Conservation (phyloP, 2,888 invertebrate species). For the Thymelicus sylvestris region DNA sequence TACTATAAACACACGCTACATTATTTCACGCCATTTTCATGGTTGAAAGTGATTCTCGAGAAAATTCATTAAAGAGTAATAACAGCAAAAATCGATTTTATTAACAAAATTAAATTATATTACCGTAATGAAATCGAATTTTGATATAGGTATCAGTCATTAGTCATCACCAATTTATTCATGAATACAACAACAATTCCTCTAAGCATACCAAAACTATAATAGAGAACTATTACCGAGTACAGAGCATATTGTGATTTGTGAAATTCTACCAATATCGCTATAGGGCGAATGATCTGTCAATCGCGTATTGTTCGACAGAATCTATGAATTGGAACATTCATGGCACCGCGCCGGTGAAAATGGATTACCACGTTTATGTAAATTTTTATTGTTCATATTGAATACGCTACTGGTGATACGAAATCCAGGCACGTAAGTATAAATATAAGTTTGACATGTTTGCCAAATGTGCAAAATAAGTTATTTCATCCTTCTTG, state of each 20-base stretch:
- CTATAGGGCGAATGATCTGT: background rate
- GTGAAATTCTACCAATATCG: background rate
- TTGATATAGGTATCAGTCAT: too few relatives aligned
- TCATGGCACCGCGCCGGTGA: background rate
- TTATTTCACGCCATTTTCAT: too few relatives aligned
- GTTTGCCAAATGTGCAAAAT: background rate
- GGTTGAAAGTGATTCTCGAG: too few relatives aligned
- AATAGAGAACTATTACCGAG: background rate
- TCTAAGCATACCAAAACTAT: too few relatives aligned
- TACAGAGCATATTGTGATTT: background rate
- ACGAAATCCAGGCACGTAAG: constrained; percentile 2
- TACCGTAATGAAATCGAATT: too few relatives aligned
- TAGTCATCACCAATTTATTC: background rate
- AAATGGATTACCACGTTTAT: constrained; percentile 29
- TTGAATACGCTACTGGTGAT: constrained; percentile 24
- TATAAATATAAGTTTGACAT: background rate
- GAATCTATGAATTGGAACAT: too few relatives aligned
- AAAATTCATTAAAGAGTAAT: too few relatives aligned
- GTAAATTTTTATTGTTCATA: constrained; percentile 34
- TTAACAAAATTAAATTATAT: too few relatives aligned
- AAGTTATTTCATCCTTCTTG: too few relatives aligned
- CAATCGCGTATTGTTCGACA: background rate
- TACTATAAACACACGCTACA: too few relatives aligned
- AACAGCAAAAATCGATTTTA: too few relatives aligned
- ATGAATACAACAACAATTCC: background rate